phyloP scores from a whole-genome alignment of 2,113 vertebrate species.

The Hucho hucho region DNA sequence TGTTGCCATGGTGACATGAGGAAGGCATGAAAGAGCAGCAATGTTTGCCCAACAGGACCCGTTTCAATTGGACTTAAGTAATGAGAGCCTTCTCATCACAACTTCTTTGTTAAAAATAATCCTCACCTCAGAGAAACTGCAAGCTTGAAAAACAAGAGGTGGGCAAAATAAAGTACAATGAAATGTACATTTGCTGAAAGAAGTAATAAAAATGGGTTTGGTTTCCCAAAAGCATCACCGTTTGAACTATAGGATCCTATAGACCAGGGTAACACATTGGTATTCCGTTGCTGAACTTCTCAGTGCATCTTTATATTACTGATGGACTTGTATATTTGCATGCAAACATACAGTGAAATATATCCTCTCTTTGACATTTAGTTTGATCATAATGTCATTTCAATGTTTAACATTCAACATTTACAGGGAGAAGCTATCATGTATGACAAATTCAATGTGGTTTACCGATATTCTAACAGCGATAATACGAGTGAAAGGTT shows the following conservation, averaged over 20 bases:
- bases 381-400: not conserved
- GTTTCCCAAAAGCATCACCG: slow-evolving; percentile 53
- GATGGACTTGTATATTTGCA: not conserved
- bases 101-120: slow-evolving; percentile 28
- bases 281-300: not conserved
- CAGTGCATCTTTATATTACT: not conserved
- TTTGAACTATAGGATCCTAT: too few species aligned
- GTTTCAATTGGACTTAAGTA: slow-evolving; percentile 74
- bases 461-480: not conserved
- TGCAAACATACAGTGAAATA: not conserved
- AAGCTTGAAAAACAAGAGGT: slow-evolving; percentile 11
- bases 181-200: slow-evolving; percentile 19
- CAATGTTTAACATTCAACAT: slow-evolving; percentile 1
- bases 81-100: slow-evolving; percentile 27
- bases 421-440: not conserved
- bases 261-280: too few species aligned
- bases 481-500: slow-evolving; percentile 9
- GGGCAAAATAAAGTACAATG: too few species aligned
- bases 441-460: not conserved
- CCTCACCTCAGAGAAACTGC: not conserved
- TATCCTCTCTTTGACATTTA: not conserved
- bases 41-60: slow-evolving; percentile 77
- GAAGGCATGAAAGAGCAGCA: slow-evolving; percentile 77
- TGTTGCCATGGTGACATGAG: slow-evolving; percentile 80
- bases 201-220: slow-evolving; percentile 32